phyloP scores from a whole-genome alignment of 30 jellyfish, hydroid and myxozoan genomes.

The Chrysaora quinquecirrha region DNA sequence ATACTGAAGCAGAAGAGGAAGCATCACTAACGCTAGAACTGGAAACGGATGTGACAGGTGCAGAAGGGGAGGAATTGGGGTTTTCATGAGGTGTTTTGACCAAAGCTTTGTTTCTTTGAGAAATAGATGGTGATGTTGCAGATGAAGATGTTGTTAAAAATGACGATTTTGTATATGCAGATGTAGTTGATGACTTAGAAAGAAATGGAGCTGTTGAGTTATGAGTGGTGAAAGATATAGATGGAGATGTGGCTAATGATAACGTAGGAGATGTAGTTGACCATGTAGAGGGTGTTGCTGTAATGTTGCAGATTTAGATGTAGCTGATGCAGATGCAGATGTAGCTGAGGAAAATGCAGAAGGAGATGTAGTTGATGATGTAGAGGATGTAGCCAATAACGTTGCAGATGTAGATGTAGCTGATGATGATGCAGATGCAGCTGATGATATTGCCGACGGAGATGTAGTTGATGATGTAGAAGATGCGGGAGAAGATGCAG shows the following conservation, averaged over 20 bases:
- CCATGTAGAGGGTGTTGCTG: neutral
- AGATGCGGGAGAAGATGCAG: neutral
- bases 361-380: neutral
- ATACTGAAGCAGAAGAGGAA: neutral
- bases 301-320: neutral
- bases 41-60: constrained; percentile 1
- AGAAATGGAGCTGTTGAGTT: neutral
- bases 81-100: neutral
- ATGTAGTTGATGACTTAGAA: neutral
- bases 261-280: neutral
- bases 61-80: neutral
- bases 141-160: neutral
- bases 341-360: neutral
- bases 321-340: constrained; percentile 1
- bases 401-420: neutral
- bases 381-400: neutral
- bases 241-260: neutral
- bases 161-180: neutral
- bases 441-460: neutral
- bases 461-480: neutral
- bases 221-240: neutral
- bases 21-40: neutral
- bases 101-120: neutral
- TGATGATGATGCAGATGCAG: neutral
- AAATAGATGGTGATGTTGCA: neutral